Base-by-base conservation (phyloP, 2,113 vertebrate species). In the Gallinago media region DNA sequence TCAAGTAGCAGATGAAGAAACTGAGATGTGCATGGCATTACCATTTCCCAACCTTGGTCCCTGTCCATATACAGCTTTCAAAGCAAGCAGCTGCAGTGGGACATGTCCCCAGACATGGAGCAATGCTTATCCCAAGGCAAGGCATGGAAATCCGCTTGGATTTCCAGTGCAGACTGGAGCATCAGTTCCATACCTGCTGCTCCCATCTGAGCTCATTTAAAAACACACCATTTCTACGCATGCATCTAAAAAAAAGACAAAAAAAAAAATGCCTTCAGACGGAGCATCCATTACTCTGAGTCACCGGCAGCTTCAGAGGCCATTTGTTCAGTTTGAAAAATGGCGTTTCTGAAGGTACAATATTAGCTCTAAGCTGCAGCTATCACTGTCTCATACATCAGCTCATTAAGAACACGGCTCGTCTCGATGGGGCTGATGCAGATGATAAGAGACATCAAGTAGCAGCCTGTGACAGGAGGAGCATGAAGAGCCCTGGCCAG, bases 311-410 rank as follows among this genome's bases (percentile, higher is more conserved):
- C 87, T 87, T 90, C 85, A 81, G 72, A 49, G 85, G 62, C 72
- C 72, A 76, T 97, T 97, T 96, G 92, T 96, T 94, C 82, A 32
- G 32, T 62, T 79, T 96, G 89, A 95, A 94, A 96, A 97, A 95
- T 97, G 15, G 1, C 6, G 0, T 88, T 83, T 95, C 91, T 55
- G 82, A 78, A 88, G 74, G 86, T 81, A 76, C 89, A 74, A 63
- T 88, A 65, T 95, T 92, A 83, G 32, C 79, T 88, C 75, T 54
- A 14, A 94, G 96, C 91, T 89, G 72, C 56, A 29, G 95, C 93
- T 90, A 75, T 97, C 96, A 11, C 38, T 76, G 79, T 84, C 89
- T 97, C 93, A 59, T 70, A 26, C 63, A 86, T 96, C 97, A 97
- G 96, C 88, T 97, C 96, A 83, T 96, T 97, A 93, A 89, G 88